Evolutionary conservation across 2,113 vertebrate species (phyloP).

Genomic region (Nibea albiflora): DNA sequence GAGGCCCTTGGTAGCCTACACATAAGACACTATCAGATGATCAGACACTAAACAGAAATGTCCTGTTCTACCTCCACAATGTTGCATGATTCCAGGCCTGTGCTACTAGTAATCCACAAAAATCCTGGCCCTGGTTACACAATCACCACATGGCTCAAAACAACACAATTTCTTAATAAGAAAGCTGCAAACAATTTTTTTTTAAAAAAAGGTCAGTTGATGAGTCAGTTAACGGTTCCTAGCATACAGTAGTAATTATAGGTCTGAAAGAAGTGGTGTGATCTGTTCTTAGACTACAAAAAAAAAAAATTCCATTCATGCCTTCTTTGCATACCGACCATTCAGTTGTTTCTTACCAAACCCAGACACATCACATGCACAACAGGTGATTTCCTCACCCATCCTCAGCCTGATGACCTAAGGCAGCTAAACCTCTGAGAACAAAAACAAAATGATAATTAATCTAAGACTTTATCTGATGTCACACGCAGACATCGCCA

Average conservation of each 20-base stretch:
- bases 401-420: not conserved
- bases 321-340: conserved; percentile 68
- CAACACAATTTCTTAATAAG: not conserved
- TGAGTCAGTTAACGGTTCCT: conserved; percentile 72
- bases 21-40: not conserved
- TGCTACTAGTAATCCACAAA: not conserved
- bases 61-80: not conserved
- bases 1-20: not conserved
- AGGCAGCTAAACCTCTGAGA: not conserved
- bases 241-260: conserved; percentile 16
- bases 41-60: not conserved
- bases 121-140: not conserved
- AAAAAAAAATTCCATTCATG: conserved; percentile 73
- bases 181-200: not conserved
- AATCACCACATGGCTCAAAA: not conserved
- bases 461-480: not conserved
- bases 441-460: conserved; percentile 20
- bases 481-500: not conserved
- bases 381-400: conserved; percentile 41
- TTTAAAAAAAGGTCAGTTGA: not conserved
- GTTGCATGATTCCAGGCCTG: not conserved
- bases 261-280: conserved; percentile 38
- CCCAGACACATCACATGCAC: conserved; percentile 46
- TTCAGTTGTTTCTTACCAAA: conserved; percentile 57
- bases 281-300: conserved; percentile 16